Percentiles rank a stretch among this genome's conserved stretches.
phyloP scores from a whole-genome alignment of 30 jellyfish, hydroid and myxozoan genomes.

The Cassiopea andromeda region DNA sequence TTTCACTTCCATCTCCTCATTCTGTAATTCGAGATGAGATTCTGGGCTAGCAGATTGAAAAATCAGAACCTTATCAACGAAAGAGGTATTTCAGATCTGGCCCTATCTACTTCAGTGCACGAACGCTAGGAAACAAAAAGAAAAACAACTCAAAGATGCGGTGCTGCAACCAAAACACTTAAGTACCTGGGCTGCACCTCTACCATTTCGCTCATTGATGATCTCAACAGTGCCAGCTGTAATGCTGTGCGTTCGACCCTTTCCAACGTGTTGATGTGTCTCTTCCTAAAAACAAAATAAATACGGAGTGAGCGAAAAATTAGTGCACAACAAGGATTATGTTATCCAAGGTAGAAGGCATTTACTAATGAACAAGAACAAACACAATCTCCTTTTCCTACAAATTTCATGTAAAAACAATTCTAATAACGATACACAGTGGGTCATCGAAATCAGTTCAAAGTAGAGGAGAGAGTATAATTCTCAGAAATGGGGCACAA shows the following conservation, averaged over 20 bases:
- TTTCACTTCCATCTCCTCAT: too few relatives aligned
- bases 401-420: too few relatives aligned
- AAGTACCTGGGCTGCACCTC: constrained; percentile 9
- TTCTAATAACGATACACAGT: too few relatives aligned
- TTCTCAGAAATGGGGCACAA: too few relatives aligned
- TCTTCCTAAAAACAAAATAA: constrained; percentile 51
- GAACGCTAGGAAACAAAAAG: neutral
- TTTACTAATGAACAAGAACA: too few relatives aligned
- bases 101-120: neutral
- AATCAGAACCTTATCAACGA: too few relatives aligned
- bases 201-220: constrained; percentile 47
- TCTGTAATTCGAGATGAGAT: too few relatives aligned
- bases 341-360: neutral
- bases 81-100: neutral
- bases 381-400: too few relatives aligned
- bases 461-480: too few relatives aligned
- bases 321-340: neutral
- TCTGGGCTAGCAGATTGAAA: too few relatives aligned
- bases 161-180: neutral
- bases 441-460: too few relatives aligned
- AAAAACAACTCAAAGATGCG: too few relatives aligned
- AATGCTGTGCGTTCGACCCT: constrained; percentile 58
- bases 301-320: neutral
- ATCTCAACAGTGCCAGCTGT: constrained; percentile 57
- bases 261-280: constrained; percentile 81